Evolutionary conservation across 2,888 invertebrate species (phyloP), one percentile per base, ranked within the genome.

Genomic region (Catonia carolina): DNA sequence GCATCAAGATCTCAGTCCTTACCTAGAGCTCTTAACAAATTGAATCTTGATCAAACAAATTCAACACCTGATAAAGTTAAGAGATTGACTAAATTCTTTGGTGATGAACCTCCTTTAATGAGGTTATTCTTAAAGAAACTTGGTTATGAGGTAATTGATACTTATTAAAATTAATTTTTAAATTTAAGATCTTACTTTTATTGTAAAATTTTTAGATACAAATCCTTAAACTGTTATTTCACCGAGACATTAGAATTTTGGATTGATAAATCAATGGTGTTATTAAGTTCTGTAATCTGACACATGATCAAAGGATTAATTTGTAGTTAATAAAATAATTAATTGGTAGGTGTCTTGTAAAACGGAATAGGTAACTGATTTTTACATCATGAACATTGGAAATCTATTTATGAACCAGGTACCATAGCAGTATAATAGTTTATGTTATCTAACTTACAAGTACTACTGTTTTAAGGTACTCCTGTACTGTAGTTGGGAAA

Each of bases 61-160:
- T 87, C 90, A 64, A 91, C 92, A 74, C 92, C 92, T 0, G 85
- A 85, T 62, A 77, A 91, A 60, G 90, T 93, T 17, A 89, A 89
- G 72, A 85, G 93, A 67, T 78, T 93, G 62, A 92, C 91, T 58
- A 89, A 91, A 79, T 93, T 94, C 78, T 94, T 94, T 76, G 94
- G 93, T 22, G 89, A 90, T 72, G 93, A 94, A 73, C 93, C 93
- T 27, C 93, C 93, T 8, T 79, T 93, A 63, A 83, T 93, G 74
- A 80, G 92, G 72, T 78, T 93, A 58, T 94, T 93, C 77, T 78
- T 94, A 53, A 86, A 89, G 75, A 90, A 89, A 74, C 80, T 94
- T 63, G 93, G 93, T 67, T 94, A 93, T 74, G 92, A 93, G 84
- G 93, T 88, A 45, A 22, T n/a, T 22, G 20, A 17, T 20, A 35